These are phyloP conservation scores for Oryzias javanicus DNA, from an alignment of 2,113 vertebrate genomes.

Conservation along the genomic window DNA sequence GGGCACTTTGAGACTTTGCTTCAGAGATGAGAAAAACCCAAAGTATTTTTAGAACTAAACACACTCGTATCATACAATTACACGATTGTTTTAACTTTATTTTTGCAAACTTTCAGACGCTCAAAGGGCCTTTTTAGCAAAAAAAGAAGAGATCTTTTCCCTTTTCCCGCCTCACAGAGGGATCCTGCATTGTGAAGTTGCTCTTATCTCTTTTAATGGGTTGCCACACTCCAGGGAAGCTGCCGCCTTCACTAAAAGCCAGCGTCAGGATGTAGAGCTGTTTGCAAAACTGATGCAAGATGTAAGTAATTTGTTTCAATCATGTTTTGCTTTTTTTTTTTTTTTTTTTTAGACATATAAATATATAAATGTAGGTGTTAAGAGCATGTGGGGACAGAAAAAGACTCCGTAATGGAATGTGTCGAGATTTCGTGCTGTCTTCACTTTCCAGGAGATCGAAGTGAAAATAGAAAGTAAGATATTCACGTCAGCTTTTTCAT, in stretches of 20 bases:
- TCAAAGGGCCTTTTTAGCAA: too few relatives aligned
- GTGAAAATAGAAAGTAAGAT: conserved; percentile 47
- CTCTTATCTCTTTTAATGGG: conserved; percentile 25
- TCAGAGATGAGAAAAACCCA: conserved; percentile 7
- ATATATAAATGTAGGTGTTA: conserved; percentile 51
- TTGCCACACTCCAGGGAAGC: conserved; percentile 44
- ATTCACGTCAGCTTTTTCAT: conserved; percentile 41
- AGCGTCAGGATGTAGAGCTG: conserved; percentile 48
- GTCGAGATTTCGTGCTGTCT: conserved; percentile 46
- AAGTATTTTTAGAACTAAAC: neutral
- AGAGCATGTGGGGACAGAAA: conserved; percentile 53
- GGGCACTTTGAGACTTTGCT: conserved; percentile 73
- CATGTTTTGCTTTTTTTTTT: conserved; percentile 31
- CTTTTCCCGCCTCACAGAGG: conserved; percentile 20
- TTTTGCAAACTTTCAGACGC: too few relatives aligned
- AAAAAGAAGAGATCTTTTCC: neutral
- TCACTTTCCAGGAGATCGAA: conserved; percentile 34
- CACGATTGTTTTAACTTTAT: too few relatives aligned
- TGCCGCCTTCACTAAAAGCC: conserved; percentile 51
- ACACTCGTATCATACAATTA: too few relatives aligned
- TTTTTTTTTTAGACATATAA: conserved; percentile 1
- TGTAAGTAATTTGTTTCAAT: conserved; percentile 56
- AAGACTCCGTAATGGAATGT: conserved; percentile 42
- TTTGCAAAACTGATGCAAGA: conserved; percentile 66
- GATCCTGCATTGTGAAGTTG: conserved; percentile 13